Evolutionary conservation across 2,113 vertebrate genomes (phyloP).

Genomic region (Oxyura jamaicensis): DNA sequence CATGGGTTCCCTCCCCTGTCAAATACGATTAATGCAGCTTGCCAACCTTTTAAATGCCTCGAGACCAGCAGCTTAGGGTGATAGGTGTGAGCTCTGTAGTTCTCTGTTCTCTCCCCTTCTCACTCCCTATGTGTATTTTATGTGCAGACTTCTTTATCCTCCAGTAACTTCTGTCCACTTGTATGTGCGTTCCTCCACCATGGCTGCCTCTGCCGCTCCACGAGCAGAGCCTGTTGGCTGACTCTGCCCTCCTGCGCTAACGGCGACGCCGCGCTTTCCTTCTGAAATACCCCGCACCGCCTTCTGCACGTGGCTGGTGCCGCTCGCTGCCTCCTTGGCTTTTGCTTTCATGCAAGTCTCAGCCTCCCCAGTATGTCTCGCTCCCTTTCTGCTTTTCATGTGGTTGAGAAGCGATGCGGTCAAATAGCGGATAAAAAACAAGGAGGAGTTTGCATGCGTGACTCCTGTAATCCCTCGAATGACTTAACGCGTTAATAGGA

Average conservation of each 20-base stretch:
- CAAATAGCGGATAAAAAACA: slow-evolving; percentile 33
- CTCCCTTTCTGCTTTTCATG: not conserved
- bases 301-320: slow-evolving; percentile 33
- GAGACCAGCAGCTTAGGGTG: not conserved
- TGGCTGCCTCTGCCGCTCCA: not conserved
- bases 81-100: not conserved
- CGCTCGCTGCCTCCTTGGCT: not conserved
- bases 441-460: slow-evolving; percentile 7
- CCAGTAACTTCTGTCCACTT: slow-evolving; percentile 40
- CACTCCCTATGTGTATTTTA: not conserved
- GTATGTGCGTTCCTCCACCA: slow-evolving; percentile 24
- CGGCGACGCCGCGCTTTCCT: not conserved
- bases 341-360: not conserved
- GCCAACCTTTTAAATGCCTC: not conserved
- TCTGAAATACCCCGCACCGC: not conserved
- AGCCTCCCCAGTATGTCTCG: not conserved
- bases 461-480: slow-evolving; percentile 4
- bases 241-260: not conserved
- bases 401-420: slow-evolving; percentile 56
- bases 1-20: not conserved
- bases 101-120: not conserved
- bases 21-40: accelerated
- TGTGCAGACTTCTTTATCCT: slow-evolving; percentile 42
- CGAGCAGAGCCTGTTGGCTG: not conserved
- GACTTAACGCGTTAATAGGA: not conserved